Evolutionary conservation across 2,113 vertebrate genomes (phyloP), one percentile per base, ranked within the genome.

Genomic region (Eulemur rufifrons): DNA sequence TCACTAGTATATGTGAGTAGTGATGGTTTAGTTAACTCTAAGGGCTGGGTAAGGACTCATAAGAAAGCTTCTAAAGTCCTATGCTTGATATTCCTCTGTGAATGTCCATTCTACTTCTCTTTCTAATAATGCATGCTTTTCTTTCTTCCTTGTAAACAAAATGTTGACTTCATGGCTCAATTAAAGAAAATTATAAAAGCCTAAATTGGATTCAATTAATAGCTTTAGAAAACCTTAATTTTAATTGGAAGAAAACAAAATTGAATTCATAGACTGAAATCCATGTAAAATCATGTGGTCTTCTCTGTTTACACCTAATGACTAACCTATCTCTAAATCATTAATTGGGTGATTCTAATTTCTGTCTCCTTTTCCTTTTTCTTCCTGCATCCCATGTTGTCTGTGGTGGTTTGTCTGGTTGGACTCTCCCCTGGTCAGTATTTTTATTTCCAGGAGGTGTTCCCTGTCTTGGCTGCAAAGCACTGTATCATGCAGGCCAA

Each of bases 361-460:
- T 99, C 99, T 98, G 99, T 98, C 99, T 99, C 99, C 99, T 99
- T 99, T 99, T 98, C 99, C 99, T 99, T 99, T 99, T 98, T 97
- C 97, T 99, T 99, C 98, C 99, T 99, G 99, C 99, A 99, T 99
- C 99, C 99, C 98, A 97, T 95, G 98, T 99, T 98, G 98, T 98
- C 98, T 99, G 98, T 99, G 99, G 99, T 98, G 98, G 98, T 99
- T 99, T 99, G 96, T 99, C 99, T 99, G 99, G 98, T 99, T 99
- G 99, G 99, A 99, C 99, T 99, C 98, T 99, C 99, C 99, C 99
- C 99, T 99, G 99, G 99, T 99, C 99, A 99, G 99, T 99, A 99
- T 99, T 99, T 99, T 99, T 99, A 99, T 99, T 99, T 99, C 99
- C 99, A 99, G 99, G 99, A 99, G 99, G 99, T 99, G 99, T 99